A percentile compares a stretch with the other conserved stretches of the same genome.
Evolutionary conservation across 2,888 invertebrate genomes (phyloP).

Genomic region (Agrochola lota): DNA sequence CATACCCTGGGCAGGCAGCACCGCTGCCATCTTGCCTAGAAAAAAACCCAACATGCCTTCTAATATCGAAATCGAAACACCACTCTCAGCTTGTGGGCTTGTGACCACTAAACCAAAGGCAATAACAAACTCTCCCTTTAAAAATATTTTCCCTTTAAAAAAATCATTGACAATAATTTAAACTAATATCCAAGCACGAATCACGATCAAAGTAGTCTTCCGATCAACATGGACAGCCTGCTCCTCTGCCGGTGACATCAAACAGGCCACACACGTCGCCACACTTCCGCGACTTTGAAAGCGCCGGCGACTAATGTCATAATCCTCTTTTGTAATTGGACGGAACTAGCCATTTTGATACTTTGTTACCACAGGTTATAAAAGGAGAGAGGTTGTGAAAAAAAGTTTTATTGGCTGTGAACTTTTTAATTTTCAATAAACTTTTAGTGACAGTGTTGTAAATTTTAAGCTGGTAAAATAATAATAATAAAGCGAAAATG

Average conservation of each 20-base stretch:
- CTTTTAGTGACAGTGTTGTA: not conserved
- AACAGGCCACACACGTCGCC: conserved; percentile 81
- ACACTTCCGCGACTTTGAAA: conserved; percentile 75
- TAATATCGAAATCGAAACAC: not conserved
- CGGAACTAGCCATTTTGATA: conserved; percentile 45
- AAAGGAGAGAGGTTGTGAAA: conserved; percentile 6
- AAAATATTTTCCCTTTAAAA: not conserved
- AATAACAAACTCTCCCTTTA: not conserved
- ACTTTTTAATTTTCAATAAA: conserved; percentile 1
- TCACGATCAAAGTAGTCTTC: conserved; percentile 42
- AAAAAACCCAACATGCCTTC: not conserved
- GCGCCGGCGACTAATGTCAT: conserved; percentile 59
- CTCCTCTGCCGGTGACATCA: conserved; percentile 68
- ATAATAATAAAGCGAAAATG: not conserved
- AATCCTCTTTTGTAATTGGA: conserved; percentile 58
- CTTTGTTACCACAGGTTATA: conserved; percentile 17
- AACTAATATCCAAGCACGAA: conserved; percentile 38
- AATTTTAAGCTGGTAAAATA: not conserved
- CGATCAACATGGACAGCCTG: conserved; percentile 21
- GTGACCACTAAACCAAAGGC: not conserved
- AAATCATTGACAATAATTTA: conserved; percentile 28
- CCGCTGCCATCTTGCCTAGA: not conserved
- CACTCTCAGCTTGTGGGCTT: not conserved
- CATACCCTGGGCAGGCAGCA: no score
- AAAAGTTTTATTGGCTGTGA: not conserved